Percentiles rank a stretch among this genome's conserved stretches.
Evolutionary conservation across 2,797 vertebrate genomes (phyloP).

Genomic region (Pempheris klunzingeri): DNA sequence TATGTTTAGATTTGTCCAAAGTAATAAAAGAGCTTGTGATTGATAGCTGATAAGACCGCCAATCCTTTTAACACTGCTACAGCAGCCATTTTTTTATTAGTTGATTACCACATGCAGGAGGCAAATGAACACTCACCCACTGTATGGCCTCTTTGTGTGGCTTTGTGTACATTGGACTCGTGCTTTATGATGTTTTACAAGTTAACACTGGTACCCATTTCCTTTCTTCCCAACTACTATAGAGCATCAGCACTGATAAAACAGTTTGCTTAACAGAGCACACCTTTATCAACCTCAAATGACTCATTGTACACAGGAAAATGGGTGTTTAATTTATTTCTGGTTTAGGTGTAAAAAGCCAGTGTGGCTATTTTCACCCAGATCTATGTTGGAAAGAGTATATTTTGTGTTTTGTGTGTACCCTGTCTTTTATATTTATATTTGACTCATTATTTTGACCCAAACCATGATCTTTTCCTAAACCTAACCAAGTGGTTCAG

Average conservation of each 20-base stretch:
- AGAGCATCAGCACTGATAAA: slow-evolving; percentile 29
- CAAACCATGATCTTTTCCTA: no score
- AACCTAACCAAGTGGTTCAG: no score
- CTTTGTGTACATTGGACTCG: background rate
- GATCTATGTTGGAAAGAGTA: no score
- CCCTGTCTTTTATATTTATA: no score
- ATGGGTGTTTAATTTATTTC: background rate
- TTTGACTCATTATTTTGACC: no score
- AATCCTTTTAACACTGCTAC: slow-evolving; percentile 23
- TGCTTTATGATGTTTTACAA: slow-evolving; percentile 42
- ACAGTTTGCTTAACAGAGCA: slow-evolving; percentile 31
- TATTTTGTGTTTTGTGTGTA: no score
- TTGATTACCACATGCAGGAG: slow-evolving; percentile 9
- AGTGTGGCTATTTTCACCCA: no score
- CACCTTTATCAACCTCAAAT: slow-evolving; percentile 38
- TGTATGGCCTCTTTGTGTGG: slow-evolving; percentile 9
- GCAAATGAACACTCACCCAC: background rate
- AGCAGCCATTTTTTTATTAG: background rate
- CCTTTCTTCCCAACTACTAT: background rate
- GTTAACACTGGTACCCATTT: slow-evolving; percentile 16
- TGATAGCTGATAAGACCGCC: slow-evolving; percentile 39
- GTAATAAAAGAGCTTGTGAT: slow-evolving; percentile 41
- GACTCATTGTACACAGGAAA: background rate
- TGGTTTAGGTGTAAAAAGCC: no score
- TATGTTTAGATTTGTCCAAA: slow-evolving; percentile 55